Percentiles rank a stretch among this genome's conserved stretches.
Evolutionary conservation across 2,888 invertebrate species (phyloP).

Genomic region (Ommatoiulus sabulosus): DNA sequence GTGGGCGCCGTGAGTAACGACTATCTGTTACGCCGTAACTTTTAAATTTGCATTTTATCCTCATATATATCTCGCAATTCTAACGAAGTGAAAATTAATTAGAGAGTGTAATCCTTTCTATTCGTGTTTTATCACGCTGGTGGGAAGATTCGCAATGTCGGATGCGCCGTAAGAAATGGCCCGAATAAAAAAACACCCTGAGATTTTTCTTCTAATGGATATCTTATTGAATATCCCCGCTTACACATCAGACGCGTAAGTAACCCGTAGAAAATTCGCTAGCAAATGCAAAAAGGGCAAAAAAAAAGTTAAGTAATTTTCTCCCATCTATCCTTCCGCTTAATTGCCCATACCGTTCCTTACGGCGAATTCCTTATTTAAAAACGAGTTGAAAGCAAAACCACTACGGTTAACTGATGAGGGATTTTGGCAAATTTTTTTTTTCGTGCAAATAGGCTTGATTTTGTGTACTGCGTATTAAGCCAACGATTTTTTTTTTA

Average conservation of each 20-base stretch:
- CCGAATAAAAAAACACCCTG: not conserved
- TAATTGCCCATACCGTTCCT: not conserved
- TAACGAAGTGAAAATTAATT: slow-evolving; percentile 56
- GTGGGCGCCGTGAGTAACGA: not conserved
- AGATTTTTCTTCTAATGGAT: slow-evolving; percentile 15
- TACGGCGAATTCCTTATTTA: not conserved
- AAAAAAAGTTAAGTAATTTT: slow-evolving; percentile 43
- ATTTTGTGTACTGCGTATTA: slow-evolving; percentile 8
- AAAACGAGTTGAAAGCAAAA: slow-evolving; percentile 23
- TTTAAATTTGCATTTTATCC: slow-evolving; percentile 53
- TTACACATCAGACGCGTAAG: not conserved
- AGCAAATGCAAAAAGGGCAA: not conserved
- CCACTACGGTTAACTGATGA: slow-evolving; percentile 29
- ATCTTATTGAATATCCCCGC: slow-evolving; percentile 33
- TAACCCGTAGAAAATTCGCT: not conserved
- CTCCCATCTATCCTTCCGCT: slow-evolving; percentile 12
- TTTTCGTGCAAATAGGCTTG: not conserved
- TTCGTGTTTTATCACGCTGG: not conserved
- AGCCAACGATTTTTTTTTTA: slow-evolving; percentile 6
- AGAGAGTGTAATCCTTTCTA: slow-evolving; percentile 50
- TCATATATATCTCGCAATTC: slow-evolving; percentile 37
- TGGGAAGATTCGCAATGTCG: not conserved
- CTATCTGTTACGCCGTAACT: slow-evolving; percentile 1
- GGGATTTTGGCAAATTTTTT: slow-evolving; percentile 4
- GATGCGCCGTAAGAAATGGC: not conserved